These are phyloP conservation scores for Lomographa bimaculata DNA, from an alignment of 2,888 invertebrate genomes.

Conservation along the genomic window DNA sequence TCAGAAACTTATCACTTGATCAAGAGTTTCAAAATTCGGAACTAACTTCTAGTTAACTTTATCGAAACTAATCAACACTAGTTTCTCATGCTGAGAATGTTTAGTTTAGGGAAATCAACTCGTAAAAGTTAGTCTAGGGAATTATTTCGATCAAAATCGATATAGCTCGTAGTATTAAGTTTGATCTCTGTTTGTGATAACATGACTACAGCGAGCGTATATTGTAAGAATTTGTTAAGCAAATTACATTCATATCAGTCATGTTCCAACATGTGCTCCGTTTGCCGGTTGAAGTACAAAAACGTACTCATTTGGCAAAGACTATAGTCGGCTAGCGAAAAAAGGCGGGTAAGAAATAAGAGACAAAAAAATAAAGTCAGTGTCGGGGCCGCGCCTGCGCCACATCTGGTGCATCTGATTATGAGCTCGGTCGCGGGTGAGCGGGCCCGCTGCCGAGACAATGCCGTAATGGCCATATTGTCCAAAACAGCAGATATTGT, in stretches of 20 bases:
- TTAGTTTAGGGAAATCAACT: no score
- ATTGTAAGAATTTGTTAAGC: not conserved
- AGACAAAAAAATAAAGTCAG: constrained; percentile 68
- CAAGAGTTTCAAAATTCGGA: no score
- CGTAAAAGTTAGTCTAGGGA: no score
- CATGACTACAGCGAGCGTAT: no score
- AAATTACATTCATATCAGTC: not conserved
- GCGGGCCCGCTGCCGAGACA: constrained; percentile 53
- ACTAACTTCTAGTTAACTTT: no score
- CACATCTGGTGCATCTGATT: constrained; percentile 81
- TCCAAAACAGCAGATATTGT: constrained; percentile 39
- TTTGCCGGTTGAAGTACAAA: not conserved
- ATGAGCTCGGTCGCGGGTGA: constrained; percentile 73
- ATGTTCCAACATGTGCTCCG: constrained; percentile 1
- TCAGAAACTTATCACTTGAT: no score
- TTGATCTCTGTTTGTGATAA: no score
- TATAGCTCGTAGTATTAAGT: no score
- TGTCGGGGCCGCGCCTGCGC: constrained; percentile 73
- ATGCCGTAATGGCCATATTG: constrained; percentile 47
- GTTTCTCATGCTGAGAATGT: no score
- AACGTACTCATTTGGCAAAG: constrained; percentile 15
- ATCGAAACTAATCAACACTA: no score
- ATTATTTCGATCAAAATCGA: no score
- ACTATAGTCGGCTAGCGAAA: constrained; percentile 26
- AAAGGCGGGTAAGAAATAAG: constrained; percentile 53